These are phyloP conservation scores for Caenorhabditis latens DNA, from an alignment of 1,140 invertebrate species.

Conservation along the genomic window DNA sequence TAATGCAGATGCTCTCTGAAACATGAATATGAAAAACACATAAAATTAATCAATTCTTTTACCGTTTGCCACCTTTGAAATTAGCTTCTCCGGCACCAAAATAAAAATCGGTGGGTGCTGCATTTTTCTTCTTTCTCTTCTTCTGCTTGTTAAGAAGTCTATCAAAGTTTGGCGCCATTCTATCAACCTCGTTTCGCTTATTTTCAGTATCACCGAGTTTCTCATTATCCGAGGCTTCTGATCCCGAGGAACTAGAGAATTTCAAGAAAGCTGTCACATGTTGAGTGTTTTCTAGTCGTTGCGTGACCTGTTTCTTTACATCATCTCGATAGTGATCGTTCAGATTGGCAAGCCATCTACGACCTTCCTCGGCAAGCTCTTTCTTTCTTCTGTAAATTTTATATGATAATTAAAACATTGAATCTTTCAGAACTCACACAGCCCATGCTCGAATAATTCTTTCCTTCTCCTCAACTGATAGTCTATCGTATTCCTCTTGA, in stretches of 20 bases:
- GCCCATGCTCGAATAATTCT: constrained; percentile 32
- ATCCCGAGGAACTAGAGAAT: constrained; percentile 23
- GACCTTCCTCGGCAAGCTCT: constrained; percentile 9
- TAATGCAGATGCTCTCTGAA: background rate
- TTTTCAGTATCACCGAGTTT: background rate
- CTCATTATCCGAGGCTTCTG: background rate
- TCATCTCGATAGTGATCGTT: constrained; percentile 31
- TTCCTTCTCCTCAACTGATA: constrained; percentile 10
- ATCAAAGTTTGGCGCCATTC: background rate
- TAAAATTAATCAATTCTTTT: background rate
- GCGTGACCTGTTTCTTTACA: constrained; percentile 23
- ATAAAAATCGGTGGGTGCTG: constrained; percentile 18
- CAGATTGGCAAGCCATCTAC: constrained; percentile 12
- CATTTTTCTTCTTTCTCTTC: background rate
- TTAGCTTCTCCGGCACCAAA: constrained; percentile 40
- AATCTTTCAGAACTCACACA: background rate
- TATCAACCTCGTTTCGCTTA: background rate
- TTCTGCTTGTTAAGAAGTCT: background rate
- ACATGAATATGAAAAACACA: background rate
- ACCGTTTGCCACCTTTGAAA: constrained; percentile 25
- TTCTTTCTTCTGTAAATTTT: constrained; percentile 8
- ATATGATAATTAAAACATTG: background rate
- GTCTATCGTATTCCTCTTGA: constrained; percentile 45
- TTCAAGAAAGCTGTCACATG: constrained; percentile 18
- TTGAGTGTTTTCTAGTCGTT: constrained; percentile 33